Conservation (phyloP, 2,888 invertebrate genomes). For the Physocephala rufipes region DNA sequence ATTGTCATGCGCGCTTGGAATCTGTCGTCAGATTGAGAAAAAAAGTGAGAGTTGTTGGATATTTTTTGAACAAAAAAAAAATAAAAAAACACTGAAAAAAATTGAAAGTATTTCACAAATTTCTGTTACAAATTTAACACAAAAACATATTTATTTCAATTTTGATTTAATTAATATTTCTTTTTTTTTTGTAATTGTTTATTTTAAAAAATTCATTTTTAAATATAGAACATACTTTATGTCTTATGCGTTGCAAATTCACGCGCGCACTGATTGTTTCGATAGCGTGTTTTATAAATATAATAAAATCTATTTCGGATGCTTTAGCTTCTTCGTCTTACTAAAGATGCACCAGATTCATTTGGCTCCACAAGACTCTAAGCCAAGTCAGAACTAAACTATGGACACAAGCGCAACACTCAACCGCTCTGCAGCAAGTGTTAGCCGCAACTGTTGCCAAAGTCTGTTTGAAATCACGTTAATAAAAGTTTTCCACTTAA, state of each 20-base stretch:
- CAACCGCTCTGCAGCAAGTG: constrained; percentile 31
- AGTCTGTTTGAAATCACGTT: constrained; percentile 13
- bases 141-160: too few species aligned
- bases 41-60: constrained; percentile 31
- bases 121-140: too few species aligned
- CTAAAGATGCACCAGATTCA: neutral
- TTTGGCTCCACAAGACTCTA: too few species aligned
- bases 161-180: too few species aligned
- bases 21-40: neutral
- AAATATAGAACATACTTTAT: too few species aligned
- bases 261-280: constrained; percentile 18
- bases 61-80: neutral
- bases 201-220: too few species aligned
- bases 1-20: neutral
- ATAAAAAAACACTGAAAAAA: too few species aligned
- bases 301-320: neutral
- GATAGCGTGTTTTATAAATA: neutral
- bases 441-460: constrained; percentile 29
- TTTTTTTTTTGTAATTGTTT: too few species aligned
- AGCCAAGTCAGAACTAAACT: too few species aligned
- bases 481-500: neutral
- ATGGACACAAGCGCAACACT: constrained; percentile 6
- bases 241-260: constrained; percentile 29
- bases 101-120: too few species aligned
- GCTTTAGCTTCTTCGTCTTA: neutral